Evolutionary conservation across 30 jellyfish, hydroid and myxozoan species (phyloP).

Genomic region (Aurelia sp.): DNA sequence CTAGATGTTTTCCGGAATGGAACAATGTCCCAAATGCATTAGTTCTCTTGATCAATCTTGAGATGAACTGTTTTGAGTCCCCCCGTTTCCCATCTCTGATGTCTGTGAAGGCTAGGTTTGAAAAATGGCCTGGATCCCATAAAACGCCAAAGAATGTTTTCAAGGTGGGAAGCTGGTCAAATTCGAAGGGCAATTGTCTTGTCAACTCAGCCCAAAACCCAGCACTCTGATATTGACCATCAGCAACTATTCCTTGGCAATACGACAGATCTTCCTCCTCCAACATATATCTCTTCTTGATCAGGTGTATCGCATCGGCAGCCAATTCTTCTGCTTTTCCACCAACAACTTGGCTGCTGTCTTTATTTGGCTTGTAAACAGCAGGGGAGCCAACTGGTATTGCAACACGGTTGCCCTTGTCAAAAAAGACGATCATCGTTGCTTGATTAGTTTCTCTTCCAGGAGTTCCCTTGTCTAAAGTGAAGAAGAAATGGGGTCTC

Average conservation of each 20-base stretch:
- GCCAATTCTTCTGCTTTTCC: no score
- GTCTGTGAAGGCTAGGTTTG: slow-evolving; percentile 32
- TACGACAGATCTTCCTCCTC: slow-evolving; percentile 22
- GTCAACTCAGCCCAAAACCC: slow-evolving; percentile 44
- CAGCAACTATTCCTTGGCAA: slow-evolving; percentile 43
- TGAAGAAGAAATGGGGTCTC: slow-evolving; percentile 32
- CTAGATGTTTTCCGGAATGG: slow-evolving; percentile 27
- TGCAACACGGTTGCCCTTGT: slow-evolving; percentile 15
- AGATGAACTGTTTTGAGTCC: background rate
- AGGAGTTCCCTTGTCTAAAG: slow-evolving; percentile 41
- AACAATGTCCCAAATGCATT: slow-evolving; percentile 27
- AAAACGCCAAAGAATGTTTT: slow-evolving; percentile 22
- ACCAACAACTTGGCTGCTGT: background rate
- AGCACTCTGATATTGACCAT: slow-evolving; percentile 43
- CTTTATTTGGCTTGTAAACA: slow-evolving; percentile 12
- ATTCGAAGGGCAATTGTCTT: slow-evolving; percentile 19
- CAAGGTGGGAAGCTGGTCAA: slow-evolving; percentile 34
- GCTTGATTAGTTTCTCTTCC: slow-evolving; percentile 39
- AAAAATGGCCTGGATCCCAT: slow-evolving; percentile 46
- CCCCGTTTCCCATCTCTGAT: slow-evolving; percentile 37
- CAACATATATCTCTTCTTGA: background rate
- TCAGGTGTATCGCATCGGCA: no score
- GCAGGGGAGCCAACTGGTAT: slow-evolving; percentile 34
- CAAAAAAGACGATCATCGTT: slow-evolving; percentile 8
- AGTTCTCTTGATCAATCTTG: slow-evolving; percentile 5